These are phyloP conservation scores for Pangasius larnaudii DNA, from an alignment of 2,797 vertebrate genomes.

Conservation along the genomic window DNA sequence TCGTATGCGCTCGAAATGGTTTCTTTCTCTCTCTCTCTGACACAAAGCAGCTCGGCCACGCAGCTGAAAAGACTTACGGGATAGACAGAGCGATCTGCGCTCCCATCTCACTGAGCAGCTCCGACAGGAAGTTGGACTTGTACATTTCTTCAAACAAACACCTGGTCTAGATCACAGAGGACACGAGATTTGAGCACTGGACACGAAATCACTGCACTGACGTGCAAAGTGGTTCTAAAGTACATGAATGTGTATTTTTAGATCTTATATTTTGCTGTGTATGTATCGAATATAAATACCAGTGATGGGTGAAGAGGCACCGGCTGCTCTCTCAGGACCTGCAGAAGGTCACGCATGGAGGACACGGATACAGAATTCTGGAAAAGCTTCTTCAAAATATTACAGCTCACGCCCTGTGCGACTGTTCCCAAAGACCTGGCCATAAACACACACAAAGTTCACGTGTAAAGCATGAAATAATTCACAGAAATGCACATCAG, in stretches of 20 bases:
- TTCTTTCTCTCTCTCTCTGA: neutral
- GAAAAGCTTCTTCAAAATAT: constrained; percentile 60
- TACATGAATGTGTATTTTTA: neutral
- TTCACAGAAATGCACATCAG: neutral
- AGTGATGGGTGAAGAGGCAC: constrained; percentile 73
- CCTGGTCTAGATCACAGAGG: constrained; percentile 70
- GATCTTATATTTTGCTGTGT: too few relatives aligned
- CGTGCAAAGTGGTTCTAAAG: neutral
- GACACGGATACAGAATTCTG: constrained; percentile 35
- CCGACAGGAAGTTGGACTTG: constrained; percentile 71
- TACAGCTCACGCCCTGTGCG: constrained; percentile 73
- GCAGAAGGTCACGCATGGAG: constrained; percentile 64
- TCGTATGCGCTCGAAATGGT: neutral
- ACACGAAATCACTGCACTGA: neutral
- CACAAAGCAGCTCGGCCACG: neutral
- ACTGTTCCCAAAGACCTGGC: constrained; percentile 73
- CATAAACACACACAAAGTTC: neutral
- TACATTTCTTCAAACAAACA: constrained; percentile 73
- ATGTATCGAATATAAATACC: constrained; percentile 62
- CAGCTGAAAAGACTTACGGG: constrained; percentile 70
- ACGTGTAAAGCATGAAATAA: neutral
- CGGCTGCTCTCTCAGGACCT: constrained; percentile 71
- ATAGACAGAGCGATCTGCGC: constrained; percentile 75
- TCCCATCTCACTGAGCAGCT: constrained; percentile 72
- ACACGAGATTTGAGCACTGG: neutral